Percentiles rank a stretch among this genome's conserved stretches.
Evolutionary conservation across 2,888 invertebrate species (phyloP).

Genomic region (Teleiodes luculella): DNA sequence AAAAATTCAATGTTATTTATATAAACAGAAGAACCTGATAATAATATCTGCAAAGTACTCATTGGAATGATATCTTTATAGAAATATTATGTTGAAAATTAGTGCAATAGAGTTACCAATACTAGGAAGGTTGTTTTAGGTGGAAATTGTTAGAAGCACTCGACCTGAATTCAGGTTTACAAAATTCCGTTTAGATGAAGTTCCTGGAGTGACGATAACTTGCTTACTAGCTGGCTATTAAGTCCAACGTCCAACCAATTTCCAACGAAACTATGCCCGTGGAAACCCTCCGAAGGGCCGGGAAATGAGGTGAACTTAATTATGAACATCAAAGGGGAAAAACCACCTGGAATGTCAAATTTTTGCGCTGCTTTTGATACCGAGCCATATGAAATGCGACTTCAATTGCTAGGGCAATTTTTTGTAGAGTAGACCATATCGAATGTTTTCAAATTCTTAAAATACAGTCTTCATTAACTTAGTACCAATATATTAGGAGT

Average conservation of each 20-base stretch:
- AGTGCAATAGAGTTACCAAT: not conserved
- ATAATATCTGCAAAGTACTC: no score
- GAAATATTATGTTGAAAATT: no score
- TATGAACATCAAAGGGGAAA: constrained; percentile 57
- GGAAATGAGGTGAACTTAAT: constrained; percentile 53
- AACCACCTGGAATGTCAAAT: constrained; percentile 50
- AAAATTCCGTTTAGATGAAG: not conserved
- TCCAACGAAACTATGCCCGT: not conserved
- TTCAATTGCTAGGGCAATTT: no score
- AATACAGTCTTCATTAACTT: no score
- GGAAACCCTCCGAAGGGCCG: constrained; percentile 27
- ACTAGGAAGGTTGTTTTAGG: no score
- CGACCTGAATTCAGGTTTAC: not conserved
- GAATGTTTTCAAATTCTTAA: no score
- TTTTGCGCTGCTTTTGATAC: constrained; percentile 57
- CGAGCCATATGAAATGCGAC: constrained; percentile 10
- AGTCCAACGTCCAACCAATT: not conserved
- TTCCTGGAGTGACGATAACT: not conserved
- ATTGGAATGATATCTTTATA: no score
- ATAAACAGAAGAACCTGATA: no score
- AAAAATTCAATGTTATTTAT: no score
- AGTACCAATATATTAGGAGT: no score
- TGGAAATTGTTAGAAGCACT: not conserved
- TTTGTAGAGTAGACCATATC: no score
- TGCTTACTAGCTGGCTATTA: not conserved